Conservation (phyloP, 2,797 vertebrate genomes). For the Fistularia commersonii region DNA sequence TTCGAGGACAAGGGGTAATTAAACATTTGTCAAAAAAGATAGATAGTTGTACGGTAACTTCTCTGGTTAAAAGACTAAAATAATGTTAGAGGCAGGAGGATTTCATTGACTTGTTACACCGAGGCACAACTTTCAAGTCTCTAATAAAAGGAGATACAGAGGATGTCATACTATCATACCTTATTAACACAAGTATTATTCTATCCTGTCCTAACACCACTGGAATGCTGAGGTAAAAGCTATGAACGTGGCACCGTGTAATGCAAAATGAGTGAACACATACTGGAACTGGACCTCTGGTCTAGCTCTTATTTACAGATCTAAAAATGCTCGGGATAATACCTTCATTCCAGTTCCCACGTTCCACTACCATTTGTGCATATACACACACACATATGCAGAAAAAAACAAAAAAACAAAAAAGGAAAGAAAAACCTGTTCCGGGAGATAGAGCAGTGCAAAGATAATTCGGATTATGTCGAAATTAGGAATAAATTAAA, state of each 20-base stretch:
- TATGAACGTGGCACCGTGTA: conserved; percentile 48
- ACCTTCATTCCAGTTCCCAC: conserved; percentile 47
- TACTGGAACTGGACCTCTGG: conserved; percentile 40
- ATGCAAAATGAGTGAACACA: conserved; percentile 40
- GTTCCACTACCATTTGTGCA: conserved; percentile 25
- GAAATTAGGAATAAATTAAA: background rate
- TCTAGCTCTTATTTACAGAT: conserved; percentile 64
- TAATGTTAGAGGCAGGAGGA: conserved; percentile 66
- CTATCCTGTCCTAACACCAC: conserved; percentile 56
- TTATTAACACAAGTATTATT: conserved; percentile 55
- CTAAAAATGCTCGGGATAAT: conserved; percentile 33
- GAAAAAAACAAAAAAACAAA: conserved; percentile 25
- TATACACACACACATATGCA: conserved; percentile 18
- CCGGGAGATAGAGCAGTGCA: conserved; percentile 53
- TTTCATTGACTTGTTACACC: conserved; percentile 63
- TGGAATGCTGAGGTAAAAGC: conserved; percentile 69
- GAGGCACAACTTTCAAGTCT: conserved; percentile 70
- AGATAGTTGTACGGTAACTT: conserved; percentile 62
- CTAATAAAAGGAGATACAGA: conserved; percentile 60
- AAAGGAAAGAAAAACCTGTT: background rate
- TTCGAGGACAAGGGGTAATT: conserved; percentile 51
- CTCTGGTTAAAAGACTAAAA: conserved; percentile 69
- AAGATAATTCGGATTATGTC: conserved; percentile 36
- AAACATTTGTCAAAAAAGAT: conserved; percentile 69
- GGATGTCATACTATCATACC: conserved; percentile 51